Conservation (phyloP, 2,797 vertebrate species). For the Acanthiza pusilla region DNA sequence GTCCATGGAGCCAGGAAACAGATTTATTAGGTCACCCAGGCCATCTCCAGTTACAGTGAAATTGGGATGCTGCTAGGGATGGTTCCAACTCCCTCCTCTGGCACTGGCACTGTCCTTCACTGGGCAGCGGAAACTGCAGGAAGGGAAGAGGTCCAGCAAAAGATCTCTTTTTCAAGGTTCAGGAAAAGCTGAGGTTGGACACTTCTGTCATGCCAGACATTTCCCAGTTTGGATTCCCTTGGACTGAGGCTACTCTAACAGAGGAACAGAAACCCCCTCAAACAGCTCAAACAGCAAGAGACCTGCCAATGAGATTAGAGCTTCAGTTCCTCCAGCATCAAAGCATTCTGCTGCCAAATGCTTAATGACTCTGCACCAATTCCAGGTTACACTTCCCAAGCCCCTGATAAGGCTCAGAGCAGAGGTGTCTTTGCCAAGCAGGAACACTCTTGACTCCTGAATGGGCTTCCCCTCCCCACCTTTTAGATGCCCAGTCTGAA, state of each 20-base stretch:
- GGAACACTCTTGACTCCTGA: neutral
- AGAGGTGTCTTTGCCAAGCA: neutral
- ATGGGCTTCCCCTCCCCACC: neutral
- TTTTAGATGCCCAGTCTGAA: neutral
- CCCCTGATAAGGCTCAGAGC: neutral
- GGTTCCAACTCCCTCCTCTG: slow-evolving; percentile 27
- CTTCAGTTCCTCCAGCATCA: neutral
- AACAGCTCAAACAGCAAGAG: neutral
- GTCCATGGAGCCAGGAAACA: slow-evolving; percentile 41
- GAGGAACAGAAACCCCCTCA: neutral
- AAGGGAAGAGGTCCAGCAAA: neutral
- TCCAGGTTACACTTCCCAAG: neutral
- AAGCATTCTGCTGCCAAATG: neutral
- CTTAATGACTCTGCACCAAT: neutral
- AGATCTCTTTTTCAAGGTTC: neutral
- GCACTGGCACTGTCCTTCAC: neutral
- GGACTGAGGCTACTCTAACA: neutral
- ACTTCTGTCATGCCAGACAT: neutral
- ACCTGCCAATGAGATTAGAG: neutral
- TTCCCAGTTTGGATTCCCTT: neutral
- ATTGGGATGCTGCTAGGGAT: slow-evolving; percentile 1
- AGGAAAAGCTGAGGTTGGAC: neutral
- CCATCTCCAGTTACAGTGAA: slow-evolving; percentile 43
- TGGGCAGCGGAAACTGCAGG: neutral
- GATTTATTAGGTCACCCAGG: slow-evolving; percentile 45